Conservation (phyloP, 2,113 vertebrate species). For the Rallus limicola region DNA sequence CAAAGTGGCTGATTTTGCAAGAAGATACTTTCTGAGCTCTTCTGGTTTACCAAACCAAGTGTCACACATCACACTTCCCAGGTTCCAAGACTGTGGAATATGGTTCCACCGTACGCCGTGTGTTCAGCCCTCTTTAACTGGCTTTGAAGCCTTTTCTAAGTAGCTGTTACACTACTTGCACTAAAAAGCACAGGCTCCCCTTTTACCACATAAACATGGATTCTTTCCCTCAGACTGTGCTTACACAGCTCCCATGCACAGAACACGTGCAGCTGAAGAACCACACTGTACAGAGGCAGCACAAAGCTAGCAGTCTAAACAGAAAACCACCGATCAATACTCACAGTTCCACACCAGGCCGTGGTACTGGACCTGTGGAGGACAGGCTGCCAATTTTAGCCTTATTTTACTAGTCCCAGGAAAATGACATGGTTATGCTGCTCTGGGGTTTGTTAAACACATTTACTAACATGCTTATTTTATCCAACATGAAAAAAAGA, state of each 20-base stretch:
- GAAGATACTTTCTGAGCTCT: background rate
- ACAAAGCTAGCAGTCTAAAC: background rate
- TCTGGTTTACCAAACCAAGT: background rate
- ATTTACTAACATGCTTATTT: background rate
- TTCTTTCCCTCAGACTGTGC: background rate
- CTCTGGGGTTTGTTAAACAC: background rate
- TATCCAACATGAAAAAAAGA: background rate
- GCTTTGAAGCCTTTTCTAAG: background rate
- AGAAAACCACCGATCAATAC: background rate
- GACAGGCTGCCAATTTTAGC: background rate
- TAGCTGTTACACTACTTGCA: constrained; percentile 1
- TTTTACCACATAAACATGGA: background rate
- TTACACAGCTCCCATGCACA: background rate
- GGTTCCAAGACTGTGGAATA: background rate
- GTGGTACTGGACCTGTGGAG: background rate
- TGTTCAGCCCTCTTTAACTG: background rate
- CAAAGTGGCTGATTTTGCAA: background rate
- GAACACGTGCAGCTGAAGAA: background rate
- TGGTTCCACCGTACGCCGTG: background rate
- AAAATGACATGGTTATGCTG: background rate
- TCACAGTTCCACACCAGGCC: background rate
- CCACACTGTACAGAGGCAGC: background rate
- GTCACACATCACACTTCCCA: background rate
- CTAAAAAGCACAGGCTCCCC: background rate
- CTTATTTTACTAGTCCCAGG: background rate